phyloP scores from a whole-genome alignment of 1,140 invertebrate genomes.

The Lethocerus indicus region DNA sequence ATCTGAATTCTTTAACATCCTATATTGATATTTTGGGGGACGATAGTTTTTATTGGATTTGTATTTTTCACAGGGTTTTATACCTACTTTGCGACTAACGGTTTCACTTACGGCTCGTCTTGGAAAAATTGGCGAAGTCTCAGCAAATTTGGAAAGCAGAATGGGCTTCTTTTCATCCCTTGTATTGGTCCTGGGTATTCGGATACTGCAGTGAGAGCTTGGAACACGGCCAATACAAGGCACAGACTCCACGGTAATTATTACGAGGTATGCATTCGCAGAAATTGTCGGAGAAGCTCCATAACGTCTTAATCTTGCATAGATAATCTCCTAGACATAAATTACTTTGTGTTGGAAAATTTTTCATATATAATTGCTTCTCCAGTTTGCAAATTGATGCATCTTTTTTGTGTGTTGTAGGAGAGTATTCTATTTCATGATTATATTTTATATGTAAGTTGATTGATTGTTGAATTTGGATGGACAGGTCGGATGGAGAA shows the following conservation, averaged over 20 bases:
- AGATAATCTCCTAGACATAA: too few relatives aligned
- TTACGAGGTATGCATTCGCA: conserved; percentile 16
- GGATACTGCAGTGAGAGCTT: conserved; percentile 32
- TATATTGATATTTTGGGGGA: background rate
- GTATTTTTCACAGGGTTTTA: conserved; percentile 29
- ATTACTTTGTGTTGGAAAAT: too few relatives aligned
- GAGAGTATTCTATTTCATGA: background rate
- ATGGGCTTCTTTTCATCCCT: conserved; percentile 35
- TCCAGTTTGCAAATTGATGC: too few relatives aligned
- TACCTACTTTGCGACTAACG: conserved; percentile 39
- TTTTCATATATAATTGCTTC: too few relatives aligned
- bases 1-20: background rate
- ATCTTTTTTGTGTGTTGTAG: too few relatives aligned
- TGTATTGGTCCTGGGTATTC: conserved; percentile 40
- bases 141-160: conserved; percentile 33
- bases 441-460: background rate
- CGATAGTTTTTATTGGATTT: too few relatives aligned
- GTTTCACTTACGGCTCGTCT: conserved; percentile 38
- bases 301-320: too few relatives aligned
- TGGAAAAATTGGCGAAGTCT: conserved; percentile 44
- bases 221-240: too few relatives aligned
- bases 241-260: conserved; percentile 33
- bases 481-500: conserved; percentile 28
- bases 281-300: too few relatives aligned
- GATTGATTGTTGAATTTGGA: background rate